A percentile compares a stretch with the other conserved stretches of the same genome.
Conservation (phyloP, 2,888 invertebrate species). For the Harpagoxenus sublaevis region DNA sequence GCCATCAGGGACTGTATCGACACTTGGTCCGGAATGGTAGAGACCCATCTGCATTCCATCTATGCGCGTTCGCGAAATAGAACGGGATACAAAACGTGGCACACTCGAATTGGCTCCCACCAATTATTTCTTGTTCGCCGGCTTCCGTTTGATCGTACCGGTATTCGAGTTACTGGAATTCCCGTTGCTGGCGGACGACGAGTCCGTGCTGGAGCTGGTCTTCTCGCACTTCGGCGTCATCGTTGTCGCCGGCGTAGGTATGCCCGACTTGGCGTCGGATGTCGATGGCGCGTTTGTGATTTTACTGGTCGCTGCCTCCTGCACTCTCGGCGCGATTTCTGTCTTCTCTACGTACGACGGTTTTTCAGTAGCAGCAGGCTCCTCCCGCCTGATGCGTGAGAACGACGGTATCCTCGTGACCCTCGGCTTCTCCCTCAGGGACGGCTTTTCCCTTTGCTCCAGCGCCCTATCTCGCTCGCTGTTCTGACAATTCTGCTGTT, state of each 20-base stretch:
- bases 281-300: slow-evolving; percentile 59
- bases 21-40: not conserved
- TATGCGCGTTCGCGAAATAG: slow-evolving; percentile 28
- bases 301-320: slow-evolving; percentile 67
- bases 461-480: slow-evolving; percentile 72
- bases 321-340: slow-evolving; percentile 78
- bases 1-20: slow-evolving; percentile 4
- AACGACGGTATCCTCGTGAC: slow-evolving; percentile 82
- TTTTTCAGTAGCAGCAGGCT: slow-evolving; percentile 66
- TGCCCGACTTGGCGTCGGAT: slow-evolving; percentile 73
- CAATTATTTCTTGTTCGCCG: slow-evolving; percentile 72
- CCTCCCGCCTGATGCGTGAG: slow-evolving; percentile 75
- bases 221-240: slow-evolving; percentile 70
- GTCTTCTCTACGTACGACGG: slow-evolving; percentile 71
- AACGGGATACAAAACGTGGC: slow-evolving; percentile 13
- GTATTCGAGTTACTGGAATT: slow-evolving; percentile 76
- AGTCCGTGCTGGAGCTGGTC: slow-evolving; percentile 67
- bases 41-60: slow-evolving; percentile 33
- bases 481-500: slow-evolving; percentile 73
- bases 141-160: slow-evolving; percentile 80
- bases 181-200: slow-evolving; percentile 73
- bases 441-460: slow-evolving; percentile 75
- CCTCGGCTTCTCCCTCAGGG: slow-evolving; percentile 80
- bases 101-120: slow-evolving; percentile 9
- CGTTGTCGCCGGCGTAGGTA: slow-evolving; percentile 70